Percentiles rank a stretch among this genome's conserved stretches.
Evolutionary conservation across 2,797 vertebrate species (phyloP).

Genomic region (Petrocephalus sullivani): DNA sequence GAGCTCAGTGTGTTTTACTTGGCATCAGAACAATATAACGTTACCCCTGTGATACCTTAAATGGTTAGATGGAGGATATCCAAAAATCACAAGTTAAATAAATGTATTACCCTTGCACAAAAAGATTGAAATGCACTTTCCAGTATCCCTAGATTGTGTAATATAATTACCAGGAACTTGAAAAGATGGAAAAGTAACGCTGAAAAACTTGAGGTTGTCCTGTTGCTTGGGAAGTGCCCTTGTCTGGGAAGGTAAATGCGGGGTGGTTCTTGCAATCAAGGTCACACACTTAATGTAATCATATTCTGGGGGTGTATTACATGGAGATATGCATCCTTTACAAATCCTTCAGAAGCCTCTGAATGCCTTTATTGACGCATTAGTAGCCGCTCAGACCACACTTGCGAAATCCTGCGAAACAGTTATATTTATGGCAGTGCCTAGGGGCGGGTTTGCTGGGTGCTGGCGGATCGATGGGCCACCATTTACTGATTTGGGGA

Average conservation of each 20-base stretch:
- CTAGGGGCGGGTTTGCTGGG: background rate
- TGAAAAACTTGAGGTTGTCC: background rate
- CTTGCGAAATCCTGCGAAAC: background rate
- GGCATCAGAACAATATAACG: background rate
- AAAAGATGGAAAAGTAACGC: background rate
- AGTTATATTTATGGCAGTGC: background rate
- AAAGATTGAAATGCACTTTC: constrained; percentile 18
- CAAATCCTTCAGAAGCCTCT: background rate
- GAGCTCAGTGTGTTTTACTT: background rate
- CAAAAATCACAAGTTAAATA: constrained; percentile 12
- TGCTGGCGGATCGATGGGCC: background rate
- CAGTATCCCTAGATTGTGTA: constrained; percentile 10
- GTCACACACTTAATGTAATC: background rate
- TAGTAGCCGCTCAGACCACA: background rate
- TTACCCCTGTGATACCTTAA: background rate
- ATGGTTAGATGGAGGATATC: background rate
- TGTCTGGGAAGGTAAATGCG: background rate
- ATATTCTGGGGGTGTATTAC: background rate
- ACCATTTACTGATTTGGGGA: background rate
- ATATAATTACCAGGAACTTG: constrained; percentile 1
- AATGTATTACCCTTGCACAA: constrained; percentile 4
- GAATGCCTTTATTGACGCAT: background rate
- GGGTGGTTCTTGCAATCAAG: background rate
- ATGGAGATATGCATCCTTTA: background rate
- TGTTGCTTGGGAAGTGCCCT: background rate